Percentiles rank a stretch among this genome's conserved stretches.
phyloP scores from a whole-genome alignment of 2,888 invertebrate species.

The Nephrotoma guestfalica region DNA sequence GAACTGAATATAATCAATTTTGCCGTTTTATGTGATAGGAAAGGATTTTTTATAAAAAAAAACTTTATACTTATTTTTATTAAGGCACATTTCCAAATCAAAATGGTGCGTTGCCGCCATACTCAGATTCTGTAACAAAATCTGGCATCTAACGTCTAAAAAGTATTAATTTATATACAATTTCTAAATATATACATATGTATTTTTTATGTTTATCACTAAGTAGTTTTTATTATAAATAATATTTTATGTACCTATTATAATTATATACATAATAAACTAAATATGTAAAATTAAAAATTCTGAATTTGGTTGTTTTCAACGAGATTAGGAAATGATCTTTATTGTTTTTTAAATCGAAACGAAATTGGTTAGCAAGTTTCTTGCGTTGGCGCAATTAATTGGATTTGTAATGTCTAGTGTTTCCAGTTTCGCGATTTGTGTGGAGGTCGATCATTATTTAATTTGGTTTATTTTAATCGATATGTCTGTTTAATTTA shows the following conservation, averaged over 20 bases:
- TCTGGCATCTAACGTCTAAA: not conserved
- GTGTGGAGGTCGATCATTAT: not conserved
- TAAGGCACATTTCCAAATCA: not conserved
- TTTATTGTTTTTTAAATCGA: not conserved
- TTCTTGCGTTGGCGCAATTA: not conserved
- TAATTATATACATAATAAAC: not conserved
- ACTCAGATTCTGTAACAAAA: not conserved
- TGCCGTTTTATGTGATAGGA: not conserved
- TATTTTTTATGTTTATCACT: not conserved
- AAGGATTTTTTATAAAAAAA: not conserved
- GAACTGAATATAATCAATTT: not conserved
- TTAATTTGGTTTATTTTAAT: not conserved
- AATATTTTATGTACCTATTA: not conserved
- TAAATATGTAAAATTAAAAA: not conserved
- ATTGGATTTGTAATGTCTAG: not conserved
- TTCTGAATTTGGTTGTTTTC: not conserved
- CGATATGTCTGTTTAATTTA: too few species aligned
- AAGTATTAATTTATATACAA: not conserved
- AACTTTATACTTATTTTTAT: not conserved
- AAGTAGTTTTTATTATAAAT: not conserved
- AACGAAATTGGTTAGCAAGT: not conserved
- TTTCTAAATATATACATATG: not conserved
- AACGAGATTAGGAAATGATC: not conserved
- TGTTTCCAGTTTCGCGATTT: not conserved
- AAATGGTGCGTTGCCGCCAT: not conserved